These are phyloP conservation scores for Morelia viridis DNA, from an alignment of 2,797 vertebrate species.

Conservation along the genomic window DNA sequence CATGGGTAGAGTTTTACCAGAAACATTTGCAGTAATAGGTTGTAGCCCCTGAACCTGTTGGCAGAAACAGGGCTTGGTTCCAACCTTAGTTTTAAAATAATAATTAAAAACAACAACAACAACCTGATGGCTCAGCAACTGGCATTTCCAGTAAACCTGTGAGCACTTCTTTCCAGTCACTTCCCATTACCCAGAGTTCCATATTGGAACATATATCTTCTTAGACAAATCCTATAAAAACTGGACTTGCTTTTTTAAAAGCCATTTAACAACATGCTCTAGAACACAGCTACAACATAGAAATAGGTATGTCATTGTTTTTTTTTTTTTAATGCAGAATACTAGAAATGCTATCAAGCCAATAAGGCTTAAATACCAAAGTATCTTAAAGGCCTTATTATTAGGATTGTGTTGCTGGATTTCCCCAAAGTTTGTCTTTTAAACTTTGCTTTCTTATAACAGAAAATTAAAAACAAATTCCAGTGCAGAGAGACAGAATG, in stretches of 20 bases:
- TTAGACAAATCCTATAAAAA: background rate
- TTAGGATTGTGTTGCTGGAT: conserved; percentile 44
- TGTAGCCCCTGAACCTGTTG: too few relatives aligned
- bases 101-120: background rate
- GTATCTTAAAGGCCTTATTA: conserved; percentile 45
- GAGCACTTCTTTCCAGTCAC: background rate
- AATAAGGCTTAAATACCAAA: conserved; percentile 56
- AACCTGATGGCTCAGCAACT: background rate
- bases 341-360: conserved; percentile 36
- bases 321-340: conserved; percentile 34
- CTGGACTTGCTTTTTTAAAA: background rate
- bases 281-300: background rate
- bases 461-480: conserved; percentile 36
- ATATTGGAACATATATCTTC: accelerated
- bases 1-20: background rate
- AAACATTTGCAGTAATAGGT: background rate
- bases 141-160: accelerated
- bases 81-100: background rate
- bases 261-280: background rate
- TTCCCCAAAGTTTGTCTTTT: conserved; percentile 48
- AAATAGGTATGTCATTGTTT: background rate
- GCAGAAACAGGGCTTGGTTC: background rate
- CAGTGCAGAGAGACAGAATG: background rate
- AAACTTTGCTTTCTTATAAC: conserved; percentile 38
- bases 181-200: too few relatives aligned